These are phyloP conservation scores for Gavialis gangeticus DNA, from an alignment of 2,113 vertebrate genomes.

Conservation along the genomic window DNA sequence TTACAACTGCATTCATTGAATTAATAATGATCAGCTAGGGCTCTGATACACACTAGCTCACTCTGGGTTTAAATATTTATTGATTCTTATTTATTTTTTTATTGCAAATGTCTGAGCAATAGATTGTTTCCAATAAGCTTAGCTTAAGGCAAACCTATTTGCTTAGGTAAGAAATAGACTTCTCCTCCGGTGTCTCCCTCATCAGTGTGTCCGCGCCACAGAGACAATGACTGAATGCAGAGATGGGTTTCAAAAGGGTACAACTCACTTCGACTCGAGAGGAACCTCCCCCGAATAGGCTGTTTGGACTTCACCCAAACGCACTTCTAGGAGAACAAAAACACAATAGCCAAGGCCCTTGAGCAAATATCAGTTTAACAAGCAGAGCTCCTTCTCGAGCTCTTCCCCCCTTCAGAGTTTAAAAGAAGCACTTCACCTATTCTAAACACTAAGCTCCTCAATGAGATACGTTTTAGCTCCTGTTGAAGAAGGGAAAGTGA, in stretches of 20 bases:
- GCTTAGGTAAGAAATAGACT: background rate
- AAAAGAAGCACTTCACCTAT: background rate
- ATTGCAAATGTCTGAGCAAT: background rate
- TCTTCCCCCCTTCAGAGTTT: background rate
- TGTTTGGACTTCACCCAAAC: background rate
- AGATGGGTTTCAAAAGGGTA: background rate
- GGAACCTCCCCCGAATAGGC: background rate
- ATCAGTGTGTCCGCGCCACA: rapidly evolving
- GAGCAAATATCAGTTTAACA: background rate
- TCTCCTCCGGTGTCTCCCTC: background rate
- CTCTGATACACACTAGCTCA: background rate
- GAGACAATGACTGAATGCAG: background rate
- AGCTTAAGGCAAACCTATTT: background rate
- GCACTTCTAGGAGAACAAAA: background rate
- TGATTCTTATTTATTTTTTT: slow-evolving; percentile 19
- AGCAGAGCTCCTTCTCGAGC: background rate
- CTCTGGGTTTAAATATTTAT: slow-evolving; percentile 67
- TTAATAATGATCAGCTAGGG: slow-evolving; percentile 63
- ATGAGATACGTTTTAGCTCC: background rate
- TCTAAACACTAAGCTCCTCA: background rate
- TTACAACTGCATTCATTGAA: slow-evolving; percentile 49
- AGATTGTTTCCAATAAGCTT: background rate
- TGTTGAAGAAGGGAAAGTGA: background rate
- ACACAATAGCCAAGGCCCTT: background rate
- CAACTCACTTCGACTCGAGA: background rate